These are phyloP conservation scores for Hermodice carunculata DNA, from an alignment of 2,888 invertebrate genomes.

Conservation along the genomic window DNA sequence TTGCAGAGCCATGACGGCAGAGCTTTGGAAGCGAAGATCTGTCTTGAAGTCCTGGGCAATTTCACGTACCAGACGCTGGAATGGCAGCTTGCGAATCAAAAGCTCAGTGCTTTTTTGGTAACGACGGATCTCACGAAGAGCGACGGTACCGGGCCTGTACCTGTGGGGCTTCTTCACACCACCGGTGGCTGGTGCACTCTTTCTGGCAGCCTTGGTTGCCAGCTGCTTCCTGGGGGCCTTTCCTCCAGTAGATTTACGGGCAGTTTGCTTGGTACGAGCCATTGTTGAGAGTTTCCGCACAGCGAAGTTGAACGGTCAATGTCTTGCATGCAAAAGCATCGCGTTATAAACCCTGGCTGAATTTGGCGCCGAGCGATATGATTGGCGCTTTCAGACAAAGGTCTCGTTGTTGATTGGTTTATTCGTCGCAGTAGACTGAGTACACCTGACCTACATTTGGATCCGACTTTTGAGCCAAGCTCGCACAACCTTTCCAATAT, in stretches of 20 bases:
- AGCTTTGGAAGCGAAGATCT: slow-evolving; percentile 69
- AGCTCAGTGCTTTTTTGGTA: slow-evolving; percentile 70
- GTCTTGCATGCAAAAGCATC: neutral
- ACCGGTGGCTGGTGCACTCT: slow-evolving; percentile 70
- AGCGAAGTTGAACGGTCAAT: no score
- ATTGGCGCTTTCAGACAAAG: no score
- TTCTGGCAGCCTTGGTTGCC: slow-evolving; percentile 70
- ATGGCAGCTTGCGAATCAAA: slow-evolving; percentile 68
- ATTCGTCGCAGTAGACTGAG: no score
- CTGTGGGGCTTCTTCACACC: slow-evolving; percentile 70
- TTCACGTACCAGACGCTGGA: slow-evolving; percentile 69
- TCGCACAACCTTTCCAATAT: no score
- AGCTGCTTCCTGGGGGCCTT: slow-evolving; percentile 70
- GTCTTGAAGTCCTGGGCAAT: slow-evolving; percentile 71
- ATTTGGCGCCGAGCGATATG: no score
- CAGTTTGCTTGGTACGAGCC: slow-evolving; percentile 71
- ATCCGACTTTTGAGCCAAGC: no score
- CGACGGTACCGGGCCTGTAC: slow-evolving; percentile 70
- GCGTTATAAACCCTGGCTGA: neutral
- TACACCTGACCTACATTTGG: no score
- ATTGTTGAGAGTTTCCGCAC: slow-evolving; percentile 42
- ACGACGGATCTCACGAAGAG: slow-evolving; percentile 69
- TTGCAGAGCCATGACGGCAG: slow-evolving; percentile 69
- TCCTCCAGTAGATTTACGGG: slow-evolving; percentile 70
- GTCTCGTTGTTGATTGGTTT: no score